Conservation (phyloP, 2,888 invertebrate genomes). For the Mesoligia furuncula region DNA sequence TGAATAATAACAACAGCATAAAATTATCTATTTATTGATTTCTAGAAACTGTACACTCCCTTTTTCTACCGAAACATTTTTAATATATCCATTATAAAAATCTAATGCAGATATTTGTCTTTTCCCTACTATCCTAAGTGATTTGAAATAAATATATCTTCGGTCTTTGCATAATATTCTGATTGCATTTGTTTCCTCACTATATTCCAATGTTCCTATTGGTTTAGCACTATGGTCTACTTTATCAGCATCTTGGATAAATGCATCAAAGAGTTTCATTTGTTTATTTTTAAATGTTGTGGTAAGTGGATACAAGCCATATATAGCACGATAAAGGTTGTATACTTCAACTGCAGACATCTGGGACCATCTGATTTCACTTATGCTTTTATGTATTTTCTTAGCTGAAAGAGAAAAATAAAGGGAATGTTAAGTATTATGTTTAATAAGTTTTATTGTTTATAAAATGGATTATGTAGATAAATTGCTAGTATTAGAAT, state of each 20-base stretch:
- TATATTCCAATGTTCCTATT: constrained; percentile 91
- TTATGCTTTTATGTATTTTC: constrained; percentile 91
- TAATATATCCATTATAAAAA: constrained; percentile 96
- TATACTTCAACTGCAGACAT: constrained; percentile 92
- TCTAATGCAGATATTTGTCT: constrained; percentile 94
- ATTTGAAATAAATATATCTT: constrained; percentile 92
- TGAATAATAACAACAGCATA: constrained; percentile 31
- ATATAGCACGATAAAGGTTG: constrained; percentile 93
- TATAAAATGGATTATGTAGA: no score
- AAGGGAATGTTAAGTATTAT: constrained; percentile 8
- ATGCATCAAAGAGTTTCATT: constrained; percentile 92
- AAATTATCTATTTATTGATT: constrained; percentile 69
- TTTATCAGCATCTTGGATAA: constrained; percentile 73
- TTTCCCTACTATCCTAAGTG: constrained; percentile 92
- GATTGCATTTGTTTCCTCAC: constrained; percentile 90
- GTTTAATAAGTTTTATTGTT: not conserved
- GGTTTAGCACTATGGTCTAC: constrained; percentile 68
- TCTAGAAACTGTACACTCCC: constrained; percentile 79
- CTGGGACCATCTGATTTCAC: constrained; percentile 92
- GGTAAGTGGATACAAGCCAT: constrained; percentile 91
- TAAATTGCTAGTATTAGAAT: not conserved
- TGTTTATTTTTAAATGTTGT: constrained; percentile 91
- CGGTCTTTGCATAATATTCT: constrained; percentile 92
- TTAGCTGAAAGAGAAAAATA: constrained; percentile 91
- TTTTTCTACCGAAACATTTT: constrained; percentile 85